Evolutionary conservation across 2,797 vertebrate genomes (phyloP), one percentile per base, ranked within the genome.

Genomic region (Microtus californicus): DNA sequence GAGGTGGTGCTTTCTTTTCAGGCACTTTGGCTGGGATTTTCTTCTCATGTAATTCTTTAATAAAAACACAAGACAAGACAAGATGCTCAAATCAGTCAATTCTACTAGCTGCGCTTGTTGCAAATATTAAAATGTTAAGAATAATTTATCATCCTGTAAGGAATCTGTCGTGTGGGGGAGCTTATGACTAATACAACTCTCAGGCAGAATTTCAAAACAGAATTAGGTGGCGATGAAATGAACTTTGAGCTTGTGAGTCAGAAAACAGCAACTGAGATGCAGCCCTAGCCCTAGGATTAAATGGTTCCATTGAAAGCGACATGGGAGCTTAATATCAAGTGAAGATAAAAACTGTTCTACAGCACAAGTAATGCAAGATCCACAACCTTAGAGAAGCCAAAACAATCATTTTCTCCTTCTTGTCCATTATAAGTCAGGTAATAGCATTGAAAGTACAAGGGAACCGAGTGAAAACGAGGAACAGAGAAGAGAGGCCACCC

Each of bases 1-100:
- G 97, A 96, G 98, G 96, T 5, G 97, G 97, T n/a, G 97, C 96
- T 98, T 98, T 98, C 97, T 98, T 98, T 97, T 98, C 98, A 87
- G 97, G 97, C 65, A 90, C 86, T 97, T 98, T 94, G 85, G 96
- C 90, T 97, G 98, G 97, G 80, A 96, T 92, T 97, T 98, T 98
- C 98, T 80, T 98, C 76, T 98, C 98, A 83, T 94, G 97, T 80
- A 95, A 27, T 97, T 97, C 97, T 97, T 97, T 87, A 97, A 94
- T 86, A 94, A 97, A 96, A 97, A 89, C 85, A 96, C 54, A 97
- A 85, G 48, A 71, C 34, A 92, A 89, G 31, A 81, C 87, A 10
- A 29, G 31, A 31, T 78, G 27, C 51, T 97, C 93, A 91, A 69
- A 43, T 82, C 80, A 19, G 27, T 61, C 79, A 56, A 59, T 76